These are phyloP conservation scores for Apocheima hispidaria DNA, from an alignment of 2,888 invertebrate genomes.

Conservation along the genomic window DNA sequence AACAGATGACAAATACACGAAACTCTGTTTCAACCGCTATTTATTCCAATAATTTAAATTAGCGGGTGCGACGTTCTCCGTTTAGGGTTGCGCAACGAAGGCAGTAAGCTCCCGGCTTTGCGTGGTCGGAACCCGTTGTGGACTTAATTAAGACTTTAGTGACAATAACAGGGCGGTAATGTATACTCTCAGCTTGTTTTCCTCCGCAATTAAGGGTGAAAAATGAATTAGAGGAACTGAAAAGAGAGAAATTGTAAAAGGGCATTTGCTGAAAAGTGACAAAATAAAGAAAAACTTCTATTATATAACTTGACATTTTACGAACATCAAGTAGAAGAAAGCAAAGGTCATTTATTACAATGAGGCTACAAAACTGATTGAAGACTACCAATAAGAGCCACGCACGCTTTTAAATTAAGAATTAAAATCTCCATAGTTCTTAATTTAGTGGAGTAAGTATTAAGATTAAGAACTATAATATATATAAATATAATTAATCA, in stretches of 20 bases:
- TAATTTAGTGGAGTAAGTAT: too few relatives aligned
- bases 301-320: too few relatives aligned
- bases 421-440: too few relatives aligned
- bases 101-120: slow-evolving; percentile 46
- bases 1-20: slow-evolving; percentile 16
- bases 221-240: slow-evolving; percentile 2
- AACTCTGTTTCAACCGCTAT: slow-evolving; percentile 37
- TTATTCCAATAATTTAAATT: slow-evolving; percentile 62
- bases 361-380: too few relatives aligned
- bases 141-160: slow-evolving; percentile 33
- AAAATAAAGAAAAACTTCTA: too few relatives aligned
- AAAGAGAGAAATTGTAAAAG: not conserved
- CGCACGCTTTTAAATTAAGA: too few relatives aligned
- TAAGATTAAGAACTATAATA: too few relatives aligned
- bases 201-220: not conserved
- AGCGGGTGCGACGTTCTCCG: slow-evolving; percentile 38
- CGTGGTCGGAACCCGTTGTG: slow-evolving; percentile 26
- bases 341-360: too few relatives aligned
- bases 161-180: slow-evolving; percentile 31
- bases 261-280: not conserved
- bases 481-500: too few relatives aligned
- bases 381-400: too few relatives aligned
- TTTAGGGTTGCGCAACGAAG: slow-evolving; percentile 18
- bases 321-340: too few relatives aligned
- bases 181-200: slow-evolving; percentile 24